Evolutionary conservation across 35 echinoderm and acorn worm genomes (phyloP), one percentile per base, ranked within the genome.

Genomic region (Patiria miniata): DNA sequence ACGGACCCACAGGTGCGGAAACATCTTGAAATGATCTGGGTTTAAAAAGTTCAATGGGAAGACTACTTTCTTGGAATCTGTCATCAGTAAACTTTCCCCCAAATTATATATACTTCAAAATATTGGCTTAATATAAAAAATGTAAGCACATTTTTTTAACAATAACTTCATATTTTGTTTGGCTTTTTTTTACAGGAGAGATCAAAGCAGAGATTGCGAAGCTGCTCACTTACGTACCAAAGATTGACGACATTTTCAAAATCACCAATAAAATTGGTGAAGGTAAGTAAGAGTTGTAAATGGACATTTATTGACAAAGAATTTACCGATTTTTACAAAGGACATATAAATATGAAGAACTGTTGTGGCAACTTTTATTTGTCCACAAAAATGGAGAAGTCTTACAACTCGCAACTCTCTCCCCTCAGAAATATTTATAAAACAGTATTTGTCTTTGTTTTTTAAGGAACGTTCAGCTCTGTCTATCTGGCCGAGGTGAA

Each of bases 381-480:
- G 42, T 47, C 42, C 4, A 12, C 2, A 88, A 51, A 53, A 37
- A 5, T 14, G 19, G 18, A 34, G 21, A 30, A 44, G 29, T 57
- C 10, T 7, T 36, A 69, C 28, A 37, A 2, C 17, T 55, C 1
- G 7, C 77, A 81, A 23, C 22, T 39, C 1, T 30, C 1, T 18
- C 51, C 16, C 9, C 33, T 26, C 9, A 47, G 2, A 1, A 19
- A 6, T 21, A 26, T 40, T 26, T 79, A 8, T 80, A 30, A 19
- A 80, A 39, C 12, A 50, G 7, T 23, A 34, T 22, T 52, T 37
- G 0, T 77, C 52, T 47, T n/a, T 78, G 36, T 14, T 58, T 77
- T 12, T 81, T 58, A 21, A 98, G 95, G 95, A 42, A 98, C 95
- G 17, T 98, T 98, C 81, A 98, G 95, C 51, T 93, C 95, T 34